Conservation (phyloP, 64 coral and sea anemone species). For the Stichodactyla mertensii region DNA sequence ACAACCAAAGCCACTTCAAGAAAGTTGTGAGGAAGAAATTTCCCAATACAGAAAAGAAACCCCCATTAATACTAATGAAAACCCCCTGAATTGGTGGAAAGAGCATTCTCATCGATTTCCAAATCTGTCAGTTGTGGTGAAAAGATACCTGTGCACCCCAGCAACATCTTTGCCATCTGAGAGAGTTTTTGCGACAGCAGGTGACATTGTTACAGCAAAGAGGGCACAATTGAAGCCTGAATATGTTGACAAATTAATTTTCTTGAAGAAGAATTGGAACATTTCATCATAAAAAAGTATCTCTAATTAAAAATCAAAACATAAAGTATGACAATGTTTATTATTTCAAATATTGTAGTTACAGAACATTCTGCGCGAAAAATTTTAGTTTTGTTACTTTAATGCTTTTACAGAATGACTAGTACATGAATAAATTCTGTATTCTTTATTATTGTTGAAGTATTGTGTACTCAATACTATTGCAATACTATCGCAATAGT, state of each 20-base stretch:
- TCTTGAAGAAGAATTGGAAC: conserved; percentile 40
- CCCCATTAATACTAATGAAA: conserved; percentile 32
- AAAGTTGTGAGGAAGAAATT: conserved; percentile 25
- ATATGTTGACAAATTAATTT: conserved; percentile 37
- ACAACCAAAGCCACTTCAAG: conserved; percentile 27
- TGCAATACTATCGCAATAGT: no score
- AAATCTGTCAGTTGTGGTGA: conserved; percentile 18
- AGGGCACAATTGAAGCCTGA: conserved; percentile 19
- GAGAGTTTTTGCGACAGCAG: conserved; percentile 42
- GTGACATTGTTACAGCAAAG: conserved; percentile 17
- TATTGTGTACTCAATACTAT: conserved; percentile 9
- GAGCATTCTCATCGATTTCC: conserved; percentile 15
- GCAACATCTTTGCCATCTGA: conserved; percentile 38
- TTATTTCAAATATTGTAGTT: conserved; percentile 13
- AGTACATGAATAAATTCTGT: not conserved
- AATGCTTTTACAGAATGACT: not conserved
- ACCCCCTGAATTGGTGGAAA: conserved; percentile 37
- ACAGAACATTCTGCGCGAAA: not conserved
- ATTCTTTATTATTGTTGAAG: not conserved
- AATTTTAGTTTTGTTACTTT: conserved; percentile 7
- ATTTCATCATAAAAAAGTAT: no score
- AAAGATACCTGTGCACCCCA: conserved; percentile 37
- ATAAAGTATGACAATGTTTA: not conserved
- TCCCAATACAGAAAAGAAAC: conserved; percentile 20
- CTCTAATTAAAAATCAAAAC: not conserved